phyloP scores from a whole-genome alignment of 2,113 vertebrate species.

The Pipa parva region DNA sequence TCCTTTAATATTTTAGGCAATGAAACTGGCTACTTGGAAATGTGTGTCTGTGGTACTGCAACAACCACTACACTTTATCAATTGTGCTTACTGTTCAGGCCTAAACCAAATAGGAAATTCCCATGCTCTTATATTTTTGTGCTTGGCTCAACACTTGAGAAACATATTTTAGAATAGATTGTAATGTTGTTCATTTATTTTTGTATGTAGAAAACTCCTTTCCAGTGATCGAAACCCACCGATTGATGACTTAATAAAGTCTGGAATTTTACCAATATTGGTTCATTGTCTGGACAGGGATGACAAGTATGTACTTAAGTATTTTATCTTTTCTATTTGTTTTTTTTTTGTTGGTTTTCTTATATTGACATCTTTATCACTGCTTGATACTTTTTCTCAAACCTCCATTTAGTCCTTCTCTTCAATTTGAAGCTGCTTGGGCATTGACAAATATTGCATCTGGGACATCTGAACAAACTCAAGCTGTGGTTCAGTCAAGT shows the following conservation, averaged over 20 bases:
- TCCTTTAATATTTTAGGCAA: too few relatives aligned
- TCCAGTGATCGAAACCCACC: conserved; percentile 98
- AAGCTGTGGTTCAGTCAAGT: conserved; percentile 97
- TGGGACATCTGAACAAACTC: conserved; percentile 96
- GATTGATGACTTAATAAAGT: conserved; percentile 97
- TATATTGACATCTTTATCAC: background rate
- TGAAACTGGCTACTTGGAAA: too few relatives aligned
- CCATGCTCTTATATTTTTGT: too few relatives aligned
- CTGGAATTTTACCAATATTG: conserved; percentile 96
- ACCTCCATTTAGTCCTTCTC: conserved; percentile 77
- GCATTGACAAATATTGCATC: conserved; percentile 98
- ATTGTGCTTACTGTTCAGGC: too few relatives aligned
- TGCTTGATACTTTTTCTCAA: background rate
- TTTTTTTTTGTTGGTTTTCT: background rate
- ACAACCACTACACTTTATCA: too few relatives aligned
- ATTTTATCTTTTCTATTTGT: too few relatives aligned
- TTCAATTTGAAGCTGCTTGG: conserved; percentile 98
- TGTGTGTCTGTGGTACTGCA: too few relatives aligned
- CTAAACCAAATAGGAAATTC: too few relatives aligned
- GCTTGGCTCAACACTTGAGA: too few relatives aligned
- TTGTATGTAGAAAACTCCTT: conserved; percentile 82
- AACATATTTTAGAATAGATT: too few relatives aligned
- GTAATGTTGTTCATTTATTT: conserved; percentile 46
- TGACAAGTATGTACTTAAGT: conserved; percentile 87
- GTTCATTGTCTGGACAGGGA: conserved; percentile 98